phyloP scores from a whole-genome alignment of 1,140 invertebrate species.

The Artemia franciscana region DNA sequence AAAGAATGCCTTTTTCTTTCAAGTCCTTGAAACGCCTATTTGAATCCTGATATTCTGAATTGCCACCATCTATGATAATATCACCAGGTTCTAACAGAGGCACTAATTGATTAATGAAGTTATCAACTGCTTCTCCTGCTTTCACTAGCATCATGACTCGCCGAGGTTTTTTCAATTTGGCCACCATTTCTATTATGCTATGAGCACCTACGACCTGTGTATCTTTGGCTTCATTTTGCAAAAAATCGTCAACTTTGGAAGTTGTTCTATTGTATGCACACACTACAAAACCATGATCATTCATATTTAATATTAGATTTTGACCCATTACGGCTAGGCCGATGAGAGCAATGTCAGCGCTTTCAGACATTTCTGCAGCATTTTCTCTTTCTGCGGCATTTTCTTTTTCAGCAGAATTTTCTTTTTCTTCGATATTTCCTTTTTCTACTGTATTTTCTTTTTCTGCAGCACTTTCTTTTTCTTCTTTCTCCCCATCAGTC shows the following conservation, averaged over 20 bases:
- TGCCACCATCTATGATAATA: slow-evolving; percentile 98
- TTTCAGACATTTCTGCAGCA: too few species aligned
- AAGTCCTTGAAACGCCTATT: slow-evolving; percentile 55
- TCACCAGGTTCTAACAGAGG: slow-evolving; percentile 68
- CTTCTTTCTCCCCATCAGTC: too few species aligned
- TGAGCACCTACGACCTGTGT: slow-evolving; percentile 88
- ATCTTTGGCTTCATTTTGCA: slow-evolving; percentile 45
- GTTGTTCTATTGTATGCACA: slow-evolving; percentile 94
- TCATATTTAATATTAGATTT: slow-evolving; percentile 97
- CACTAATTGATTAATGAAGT: slow-evolving; percentile 73
- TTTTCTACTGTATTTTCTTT: too few species aligned
- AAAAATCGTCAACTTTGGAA: slow-evolving; percentile 60
- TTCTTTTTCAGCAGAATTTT: too few species aligned
- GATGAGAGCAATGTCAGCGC: slow-evolving; percentile 60
- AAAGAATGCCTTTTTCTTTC: slow-evolving; percentile 52
- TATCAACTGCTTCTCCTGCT: slow-evolving; percentile 87
- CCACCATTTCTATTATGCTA: slow-evolving; percentile 78
- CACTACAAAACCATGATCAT: slow-evolving; percentile 94
- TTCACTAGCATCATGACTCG: slow-evolving; percentile 91
- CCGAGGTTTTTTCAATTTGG: slow-evolving; percentile 71
- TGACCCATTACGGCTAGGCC: slow-evolving; percentile 98
- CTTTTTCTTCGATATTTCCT: too few species aligned
- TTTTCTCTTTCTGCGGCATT: too few species aligned
- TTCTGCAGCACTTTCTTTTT: too few species aligned
- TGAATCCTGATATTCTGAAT: slow-evolving; percentile 91